Evolutionary conservation across 2,113 vertebrate species (phyloP).

Genomic region (Epinephelus lanceolatus): DNA sequence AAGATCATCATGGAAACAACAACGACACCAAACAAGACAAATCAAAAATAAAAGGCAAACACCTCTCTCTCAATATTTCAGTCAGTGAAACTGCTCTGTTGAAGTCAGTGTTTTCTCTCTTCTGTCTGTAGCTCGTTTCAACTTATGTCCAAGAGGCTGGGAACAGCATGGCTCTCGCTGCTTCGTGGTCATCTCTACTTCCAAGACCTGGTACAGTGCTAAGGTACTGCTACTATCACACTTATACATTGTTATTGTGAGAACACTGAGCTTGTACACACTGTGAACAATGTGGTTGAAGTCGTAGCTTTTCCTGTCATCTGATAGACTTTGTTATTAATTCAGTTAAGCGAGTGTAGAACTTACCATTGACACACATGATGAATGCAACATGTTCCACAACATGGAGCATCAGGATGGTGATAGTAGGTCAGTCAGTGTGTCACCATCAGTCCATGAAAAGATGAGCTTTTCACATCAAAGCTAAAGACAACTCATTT

Average conservation of each 20-base stretch:
- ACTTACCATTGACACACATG: too few species aligned
- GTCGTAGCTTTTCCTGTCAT: background rate
- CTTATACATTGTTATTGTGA: background rate
- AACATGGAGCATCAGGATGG: background rate
- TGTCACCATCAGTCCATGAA: background rate
- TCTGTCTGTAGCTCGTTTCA: constrained; percentile 8
- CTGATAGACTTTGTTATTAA: background rate
- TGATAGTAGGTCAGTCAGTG: background rate
- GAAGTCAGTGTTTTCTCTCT: background rate
- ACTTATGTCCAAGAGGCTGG: constrained; percentile 19
- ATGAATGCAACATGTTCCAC: background rate
- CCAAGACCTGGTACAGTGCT: constrained; percentile 23
- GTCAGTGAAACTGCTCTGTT: background rate
- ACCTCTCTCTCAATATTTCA: background rate
- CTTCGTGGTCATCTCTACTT: background rate
- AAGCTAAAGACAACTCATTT: background rate
- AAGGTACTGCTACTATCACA: constrained; percentile 10
- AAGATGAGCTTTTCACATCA: background rate
- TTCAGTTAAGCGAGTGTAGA: too few species aligned
- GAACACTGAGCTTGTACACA: background rate
- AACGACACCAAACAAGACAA: too few species aligned
- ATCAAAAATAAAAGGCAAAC: too few species aligned
- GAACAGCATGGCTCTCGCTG: background rate
- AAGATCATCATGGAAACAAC: too few species aligned
- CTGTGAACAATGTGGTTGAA: too few species aligned